Evolutionary conservation across 2,797 vertebrate species (phyloP).

Genomic region (Sebastolobus alascanus): DNA sequence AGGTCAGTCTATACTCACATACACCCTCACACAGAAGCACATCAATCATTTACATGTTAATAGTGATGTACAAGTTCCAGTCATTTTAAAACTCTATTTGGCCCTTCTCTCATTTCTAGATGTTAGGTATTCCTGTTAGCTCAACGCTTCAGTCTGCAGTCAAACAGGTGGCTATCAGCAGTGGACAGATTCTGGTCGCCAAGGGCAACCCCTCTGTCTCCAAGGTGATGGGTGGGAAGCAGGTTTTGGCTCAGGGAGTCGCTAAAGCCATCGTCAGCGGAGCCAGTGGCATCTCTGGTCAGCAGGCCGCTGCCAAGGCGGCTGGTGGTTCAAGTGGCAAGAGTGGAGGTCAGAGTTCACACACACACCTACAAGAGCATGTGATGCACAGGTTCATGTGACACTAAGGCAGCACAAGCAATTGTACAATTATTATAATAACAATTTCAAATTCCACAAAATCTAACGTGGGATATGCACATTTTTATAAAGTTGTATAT

Average conservation of each 20-base stretch:
- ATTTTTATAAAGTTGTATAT: background rate
- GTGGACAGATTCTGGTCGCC: conserved; percentile 96
- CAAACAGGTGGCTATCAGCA: conserved; percentile 97
- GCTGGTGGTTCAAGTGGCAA: conserved; percentile 90
- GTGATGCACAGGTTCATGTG: background rate
- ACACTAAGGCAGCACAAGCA: background rate
- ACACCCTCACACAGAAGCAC: background rate
- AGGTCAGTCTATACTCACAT: conserved; percentile 81
- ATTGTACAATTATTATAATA: background rate
- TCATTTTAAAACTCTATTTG: background rate
- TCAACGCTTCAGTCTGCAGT: conserved; percentile 93
- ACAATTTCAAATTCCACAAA: background rate
- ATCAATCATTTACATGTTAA: background rate
- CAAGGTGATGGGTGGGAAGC: conserved; percentile 94
- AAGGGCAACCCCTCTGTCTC: conserved; percentile 91
- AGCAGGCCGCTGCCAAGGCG: conserved; percentile 90
- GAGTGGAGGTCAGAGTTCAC: conserved; percentile 91
- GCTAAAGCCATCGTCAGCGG: conserved; percentile 97
- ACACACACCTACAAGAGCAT: conserved; percentile 27
- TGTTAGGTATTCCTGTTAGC: conserved; percentile 93
- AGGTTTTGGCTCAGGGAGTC: conserved; percentile 96
- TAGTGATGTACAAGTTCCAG: background rate
- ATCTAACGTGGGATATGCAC: background rate
- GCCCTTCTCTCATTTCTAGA: conserved; percentile 79
- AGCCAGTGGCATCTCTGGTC: conserved; percentile 88